Conservation (phyloP, 2,888 invertebrate species). For the Tetragonisca angustula region DNA sequence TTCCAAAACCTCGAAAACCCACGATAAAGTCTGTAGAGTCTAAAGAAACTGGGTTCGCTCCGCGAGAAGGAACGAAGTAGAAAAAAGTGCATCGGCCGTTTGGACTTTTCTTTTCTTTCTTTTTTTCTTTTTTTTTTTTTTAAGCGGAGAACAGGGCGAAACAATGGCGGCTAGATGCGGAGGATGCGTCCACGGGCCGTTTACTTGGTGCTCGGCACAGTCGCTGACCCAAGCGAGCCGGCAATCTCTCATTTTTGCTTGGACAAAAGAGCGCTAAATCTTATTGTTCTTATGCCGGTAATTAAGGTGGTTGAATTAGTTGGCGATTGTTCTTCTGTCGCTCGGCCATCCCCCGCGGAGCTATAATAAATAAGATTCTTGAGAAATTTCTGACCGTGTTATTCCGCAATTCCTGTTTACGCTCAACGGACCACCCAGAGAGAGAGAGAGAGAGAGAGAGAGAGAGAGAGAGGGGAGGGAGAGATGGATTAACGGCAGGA, state of each 20-base stretch:
- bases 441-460: too few relatives aligned
- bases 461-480: too few relatives aligned
- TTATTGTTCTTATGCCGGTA: constrained; percentile 83
- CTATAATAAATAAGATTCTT: constrained; percentile 83
- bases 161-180: constrained; percentile 53
- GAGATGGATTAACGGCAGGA: constrained; percentile 69
- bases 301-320: constrained; percentile 83
- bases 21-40: neutral
- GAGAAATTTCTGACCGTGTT: constrained; percentile 78
- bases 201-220: constrained; percentile 66
- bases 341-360: constrained; percentile 53
- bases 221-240: constrained; percentile 78
- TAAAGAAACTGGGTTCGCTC: neutral
- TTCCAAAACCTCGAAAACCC: too few relatives aligned
- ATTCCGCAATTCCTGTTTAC: constrained; percentile 77
- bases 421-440: constrained; percentile 72
- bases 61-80: constrained; percentile 6
- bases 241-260: constrained; percentile 83
- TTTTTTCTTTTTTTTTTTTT: neutral
- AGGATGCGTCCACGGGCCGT: constrained; percentile 58
- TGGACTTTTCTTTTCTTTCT: constrained; percentile 43
- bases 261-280: constrained; percentile 83
- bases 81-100: constrained; percentile 46
- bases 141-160: constrained; percentile 17
- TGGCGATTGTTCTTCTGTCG: constrained; percentile 79